Conservation (phyloP, 2,888 invertebrate species). For the Dorcus hopei region DNA sequence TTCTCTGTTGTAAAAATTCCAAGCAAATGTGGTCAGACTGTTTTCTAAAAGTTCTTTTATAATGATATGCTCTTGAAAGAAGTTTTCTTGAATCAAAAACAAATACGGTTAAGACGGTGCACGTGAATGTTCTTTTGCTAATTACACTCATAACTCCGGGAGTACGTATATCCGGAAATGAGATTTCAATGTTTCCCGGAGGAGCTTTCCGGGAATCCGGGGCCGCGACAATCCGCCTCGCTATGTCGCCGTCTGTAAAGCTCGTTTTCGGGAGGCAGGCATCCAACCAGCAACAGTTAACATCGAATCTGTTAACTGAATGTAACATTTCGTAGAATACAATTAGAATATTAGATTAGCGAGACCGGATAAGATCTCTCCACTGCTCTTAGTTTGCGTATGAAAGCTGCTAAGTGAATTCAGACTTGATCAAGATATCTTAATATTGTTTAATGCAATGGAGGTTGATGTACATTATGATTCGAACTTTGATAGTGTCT, state of each 20-base stretch:
- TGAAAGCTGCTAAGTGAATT: constrained; percentile 43
- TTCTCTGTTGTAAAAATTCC: no score
- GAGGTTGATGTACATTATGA: constrained; percentile 20
- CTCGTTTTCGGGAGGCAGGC: constrained; percentile 16
- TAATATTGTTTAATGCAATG: constrained; percentile 41
- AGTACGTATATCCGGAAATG: constrained; percentile 46
- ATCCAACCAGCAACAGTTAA: constrained; percentile 44
- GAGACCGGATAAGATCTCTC: constrained; percentile 43
- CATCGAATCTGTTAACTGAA: constrained; percentile 51
- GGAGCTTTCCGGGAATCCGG: constrained; percentile 42
- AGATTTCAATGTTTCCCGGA: constrained; percentile 52
- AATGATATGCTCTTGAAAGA: no score
- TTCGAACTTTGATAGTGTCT: constrained; percentile 20
- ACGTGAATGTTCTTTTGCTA: constrained; percentile 39
- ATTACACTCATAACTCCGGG: constrained; percentile 40
- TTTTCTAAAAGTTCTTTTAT: no score
- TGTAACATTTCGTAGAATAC: constrained; percentile 51
- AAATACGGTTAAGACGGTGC: not conserved
- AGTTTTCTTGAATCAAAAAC: no score
- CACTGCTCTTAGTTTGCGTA: constrained; percentile 34
- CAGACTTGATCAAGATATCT: constrained; percentile 44
- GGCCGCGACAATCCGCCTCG: not conserved
- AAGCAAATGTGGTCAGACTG: no score
- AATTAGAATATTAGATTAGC: constrained; percentile 54
- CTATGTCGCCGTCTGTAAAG: constrained; percentile 18